phyloP scores from a whole-genome alignment of 2,113 vertebrate species.

The Heterotilapia buettikoferi region DNA sequence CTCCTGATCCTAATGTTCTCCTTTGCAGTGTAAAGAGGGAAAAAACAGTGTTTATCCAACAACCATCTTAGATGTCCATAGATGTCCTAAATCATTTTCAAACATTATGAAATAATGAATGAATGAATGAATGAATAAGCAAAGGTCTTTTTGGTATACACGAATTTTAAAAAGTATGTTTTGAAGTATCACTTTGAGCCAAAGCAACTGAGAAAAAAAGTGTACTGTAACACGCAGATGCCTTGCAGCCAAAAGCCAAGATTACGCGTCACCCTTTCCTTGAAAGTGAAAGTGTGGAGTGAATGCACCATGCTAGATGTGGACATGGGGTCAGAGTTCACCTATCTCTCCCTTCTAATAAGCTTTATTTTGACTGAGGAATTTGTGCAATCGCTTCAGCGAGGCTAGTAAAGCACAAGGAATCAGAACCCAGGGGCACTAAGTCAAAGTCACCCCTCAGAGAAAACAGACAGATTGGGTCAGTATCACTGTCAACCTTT shows the following conservation, averaged over 20 bases:
- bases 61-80: background rate
- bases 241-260: background rate
- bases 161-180: background rate
- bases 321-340: conserved; percentile 23
- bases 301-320: background rate
- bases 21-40: background rate
- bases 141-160: background rate
- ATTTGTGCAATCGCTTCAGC: conserved; percentile 15
- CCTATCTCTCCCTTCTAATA: conserved; percentile 5
- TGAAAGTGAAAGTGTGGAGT: background rate
- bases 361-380: conserved; percentile 17
- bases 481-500: background rate
- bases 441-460: conserved; percentile 12
- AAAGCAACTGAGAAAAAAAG: background rate
- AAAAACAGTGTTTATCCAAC: background rate
- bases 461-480: conserved; percentile 3
- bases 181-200: background rate
- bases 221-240: background rate
- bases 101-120: background rate
- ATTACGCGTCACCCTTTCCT: background rate
- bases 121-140: background rate
- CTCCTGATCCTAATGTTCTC: background rate
- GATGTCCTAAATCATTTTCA: background rate
- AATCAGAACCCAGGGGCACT: background rate
- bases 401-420: conserved; percentile 21